phyloP scores from a whole-genome alignment of 2,113 vertebrate genomes.

The Mobula birostris region DNA sequence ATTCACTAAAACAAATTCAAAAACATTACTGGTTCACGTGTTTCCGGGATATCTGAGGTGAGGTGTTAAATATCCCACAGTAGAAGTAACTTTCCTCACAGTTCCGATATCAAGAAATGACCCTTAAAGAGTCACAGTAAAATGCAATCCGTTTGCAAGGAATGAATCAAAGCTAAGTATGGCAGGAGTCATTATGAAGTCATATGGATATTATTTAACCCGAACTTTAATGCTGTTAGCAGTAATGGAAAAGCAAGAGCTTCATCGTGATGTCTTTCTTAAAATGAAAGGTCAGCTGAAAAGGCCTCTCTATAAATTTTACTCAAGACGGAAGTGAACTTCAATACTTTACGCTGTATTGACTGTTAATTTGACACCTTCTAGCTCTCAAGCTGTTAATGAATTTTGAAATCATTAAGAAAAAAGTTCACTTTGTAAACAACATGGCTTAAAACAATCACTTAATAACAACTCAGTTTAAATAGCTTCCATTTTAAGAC shows the following conservation, averaged over 20 bases:
- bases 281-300: neutral
- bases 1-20: no score
- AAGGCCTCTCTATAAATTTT: neutral
- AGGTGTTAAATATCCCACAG: no score
- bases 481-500: no score
- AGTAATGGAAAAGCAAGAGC: neutral
- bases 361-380: neutral
- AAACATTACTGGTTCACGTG: no score
- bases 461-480: neutral
- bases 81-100: no score
- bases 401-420: neutral
- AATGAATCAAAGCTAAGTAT: no score
- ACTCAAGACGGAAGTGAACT: neutral
- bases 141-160: no score
- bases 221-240: neutral
- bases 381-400: neutral
- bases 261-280: neutral
- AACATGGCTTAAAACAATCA: neutral
- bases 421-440: neutral
- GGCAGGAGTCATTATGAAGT: neutral
- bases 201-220: neutral
- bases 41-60: no score
- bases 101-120: no score
- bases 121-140: no score
- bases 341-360: neutral